Base-by-base conservation (phyloP, 2,888 invertebrate species). In the Melanargia galathea region DNA sequence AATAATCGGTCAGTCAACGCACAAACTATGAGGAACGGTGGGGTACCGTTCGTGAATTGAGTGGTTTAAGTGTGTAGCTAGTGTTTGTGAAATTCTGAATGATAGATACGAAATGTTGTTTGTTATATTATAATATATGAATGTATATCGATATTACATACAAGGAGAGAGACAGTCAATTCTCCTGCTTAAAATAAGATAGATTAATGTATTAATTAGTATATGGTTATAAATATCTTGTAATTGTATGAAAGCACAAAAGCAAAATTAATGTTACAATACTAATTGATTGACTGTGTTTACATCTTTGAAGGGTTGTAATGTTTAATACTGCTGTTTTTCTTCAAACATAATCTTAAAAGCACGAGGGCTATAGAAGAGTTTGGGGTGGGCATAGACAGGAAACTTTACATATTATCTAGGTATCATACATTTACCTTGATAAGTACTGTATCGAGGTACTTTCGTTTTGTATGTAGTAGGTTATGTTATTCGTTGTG, bases 11-110 rank as follows among this genome's bases (percentile, higher is more conserved):
- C 45, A 57, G 38, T 13, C 45, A 58, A 48, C 58, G 58, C 58
- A 58, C 58, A 58, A 58, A 58, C 33, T 38, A 24, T 58, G 13
- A 46, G 35, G 33, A 58, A 35, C 55, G 8, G n/a, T 20, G 22
- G 16, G 20, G 40, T 60, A 61, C 48, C 75, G 60, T 60, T 64
- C 45, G 64, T 62, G 60, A 64, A 62, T 54, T 52, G 78, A 76
- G 63, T 63, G 55, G 59, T 73, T 78, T 70, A 75, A 75, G 80
- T 78, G 79, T 79, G 77, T 87, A 87, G 84, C 78, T 87, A 88
- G 86, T 80, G 77, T 81, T 83, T 86, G 88, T 86, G 84, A 84
- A 84, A 79, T 82, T 87, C 84, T 89, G 86, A 82, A 84, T 82
- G 79, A 82, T 78, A 79, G 82, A 78, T 75, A 80, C 77, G 78